Base-by-base conservation (phyloP, 2,888 invertebrate species). In the Actias luna region DNA sequence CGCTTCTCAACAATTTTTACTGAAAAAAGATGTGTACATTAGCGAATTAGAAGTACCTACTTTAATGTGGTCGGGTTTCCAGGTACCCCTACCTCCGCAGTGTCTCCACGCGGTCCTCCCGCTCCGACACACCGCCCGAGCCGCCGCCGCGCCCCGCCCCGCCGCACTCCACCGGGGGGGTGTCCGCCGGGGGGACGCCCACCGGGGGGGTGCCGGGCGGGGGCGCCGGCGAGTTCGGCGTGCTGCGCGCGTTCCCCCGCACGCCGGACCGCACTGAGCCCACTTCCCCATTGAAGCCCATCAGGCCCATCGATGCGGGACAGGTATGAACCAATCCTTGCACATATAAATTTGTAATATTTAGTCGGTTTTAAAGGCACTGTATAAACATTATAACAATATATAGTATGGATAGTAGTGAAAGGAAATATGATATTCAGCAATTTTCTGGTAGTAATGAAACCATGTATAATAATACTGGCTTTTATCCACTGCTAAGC, bases 191-290 rank as follows among this genome's bases (percentile, higher is more conserved):
- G 2, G 16, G 0, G n/a, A n/a, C 55, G 66, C 82, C 80, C 25
- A n/a, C 58, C 65, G 39, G 50, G 61, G 67, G 39, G 60, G 59
- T 52, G 61, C 67, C 42, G 61, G 59, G n/a, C 60, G 57, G 60
- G 62, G 58, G 61, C 65, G 5, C 64, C 60, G 58, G 64, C 59
- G 59, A 64, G 67, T 72, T 72, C 70, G 75, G 78, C 31, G 74
- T 73, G 72, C 71, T 76, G 67, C 80, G 79, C 42, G 74, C 73
- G 25, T 73, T 80, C 66, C 76, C 79, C 16, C 77, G 76, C 14
- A 25, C 65, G 18, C 42, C 66, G 35, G 65, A 59, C 46, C 63
- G 64, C 22, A 64, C 70, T 16, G 72, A 67, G 60, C 73, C 72
- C 55, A 35, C 68, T 5, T 70, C 79, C 60, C 83, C 83, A 10